Base-by-base conservation (phyloP, 2,888 invertebrate genomes). In the Drosophila algonquin region DNA sequence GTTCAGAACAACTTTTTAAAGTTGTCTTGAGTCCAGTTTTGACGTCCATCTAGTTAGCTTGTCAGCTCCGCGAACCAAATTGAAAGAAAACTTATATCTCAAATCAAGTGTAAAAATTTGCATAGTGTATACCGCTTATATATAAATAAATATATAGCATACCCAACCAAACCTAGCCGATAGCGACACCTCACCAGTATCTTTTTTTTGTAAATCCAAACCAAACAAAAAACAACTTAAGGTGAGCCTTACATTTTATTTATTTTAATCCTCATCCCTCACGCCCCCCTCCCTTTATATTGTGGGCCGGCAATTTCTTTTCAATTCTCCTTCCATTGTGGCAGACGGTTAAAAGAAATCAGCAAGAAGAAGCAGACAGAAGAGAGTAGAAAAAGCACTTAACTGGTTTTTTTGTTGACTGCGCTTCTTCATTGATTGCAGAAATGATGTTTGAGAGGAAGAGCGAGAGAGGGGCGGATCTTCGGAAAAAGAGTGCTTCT, bases 391-490 rank as follows among this genome's bases (percentile, higher is more conserved):
- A 60, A 46, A 46, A 47, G 50, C 35, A 51, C 18, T 45, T 77
- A 81, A 81, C 81, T 84, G 81, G 81, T 81, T 81, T 81, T 76
- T 62, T 62, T 69, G 69, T 54, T 67, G 67, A 64, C 65, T 67
- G 67, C 67, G 67, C 67, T 63, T 80, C 63, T 61, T 63, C 63
- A 45, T 62, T 72, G 67, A 68, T 68, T 67, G 68, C 68, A 67
- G 67, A 52, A 67, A 68, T 44, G 16, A 30, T 12, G 24, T 44
- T 60, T 59, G 52, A 59, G 59, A n/a, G 44, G 44, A 45, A 58
- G 48, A 4, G 35, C 2, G n/a, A 40, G 40, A 40, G 40, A 14
- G 12, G 35, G 35, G 14, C 14, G 35, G 14, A 14, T 40, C 14
- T 40, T 40, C 14, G 14, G 14, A 5, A 14, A 12, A 14, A 6